Base-by-base conservation (phyloP, 2,888 invertebrate species). In the Monopis laevigella region DNA sequence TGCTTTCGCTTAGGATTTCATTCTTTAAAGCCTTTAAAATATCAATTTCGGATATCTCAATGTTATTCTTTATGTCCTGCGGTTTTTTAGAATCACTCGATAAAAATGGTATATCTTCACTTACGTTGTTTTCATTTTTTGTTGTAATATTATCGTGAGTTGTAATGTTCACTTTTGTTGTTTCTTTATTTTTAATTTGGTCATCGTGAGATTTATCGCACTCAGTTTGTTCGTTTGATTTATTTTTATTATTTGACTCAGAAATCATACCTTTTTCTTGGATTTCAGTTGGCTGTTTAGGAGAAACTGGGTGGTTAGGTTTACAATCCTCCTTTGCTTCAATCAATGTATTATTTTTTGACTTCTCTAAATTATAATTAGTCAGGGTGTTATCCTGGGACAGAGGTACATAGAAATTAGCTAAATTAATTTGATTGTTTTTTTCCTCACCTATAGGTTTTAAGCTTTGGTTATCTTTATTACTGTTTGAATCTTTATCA, bases 21-120 rank as follows among this genome's bases (percentile, higher is more conserved):
- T 80, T 77, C 52, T 77, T 78, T 7, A 80, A 58, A 17, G 81
- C 80, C 58, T 77, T 73, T 36, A 80, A 53, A 44, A 81, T 78
- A 48, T 81, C 81, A 46, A 80, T 75, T 63, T 80, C 72, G 1
- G 77, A 75, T 6, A 70, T 56, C 19, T 39, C 26, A 30, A 28
- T 32, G n/a, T 36, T 18, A 24, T 27, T 43, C 2, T 34, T 40
- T 34, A 19, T 11, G 11, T 41, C 43, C 19, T 41, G 39, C 6
- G 39, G 40, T 27, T 21, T 21, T 1, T 39, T 41, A 28, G 39
- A 41, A 27, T 41, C 26, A 10, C 43, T 19, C 3, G 39, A 12
- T 5, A 27, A 10, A 16, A 27, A 39, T 14, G 17, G 21, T 18
- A 14, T 21, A 17, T 40, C 8, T 30, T 40, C 3, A 11, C 19